A percentile compares a stretch with the other conserved stretches of the same genome.
Evolutionary conservation across 1,140 invertebrate species (phyloP).

Genomic region (Brachionus koreanus): DNA sequence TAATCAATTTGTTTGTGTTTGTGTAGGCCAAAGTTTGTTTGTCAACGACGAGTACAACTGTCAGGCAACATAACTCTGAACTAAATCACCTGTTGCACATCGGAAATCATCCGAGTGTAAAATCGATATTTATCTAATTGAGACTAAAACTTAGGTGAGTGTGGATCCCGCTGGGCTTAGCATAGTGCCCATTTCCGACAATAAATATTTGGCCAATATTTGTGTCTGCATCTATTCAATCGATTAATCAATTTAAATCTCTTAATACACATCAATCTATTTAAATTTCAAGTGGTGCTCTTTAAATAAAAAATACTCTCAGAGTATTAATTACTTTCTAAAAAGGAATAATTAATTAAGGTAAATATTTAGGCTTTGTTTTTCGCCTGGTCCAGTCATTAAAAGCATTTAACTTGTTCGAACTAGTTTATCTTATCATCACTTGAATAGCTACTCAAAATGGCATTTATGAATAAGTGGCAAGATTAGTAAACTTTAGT

Average conservation of each 20-base stretch:
- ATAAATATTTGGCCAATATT: not conserved
- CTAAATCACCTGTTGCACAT: not conserved
- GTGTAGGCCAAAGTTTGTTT: not conserved
- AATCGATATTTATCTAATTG: slow-evolving; percentile 9
- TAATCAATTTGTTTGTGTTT: not conserved
- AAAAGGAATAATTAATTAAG: slow-evolving; percentile 31
- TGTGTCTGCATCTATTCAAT: not conserved
- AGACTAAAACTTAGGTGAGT: not conserved
- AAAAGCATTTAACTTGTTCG: not conserved
- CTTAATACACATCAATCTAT: slow-evolving; percentile 9
- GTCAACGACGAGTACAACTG: not conserved
- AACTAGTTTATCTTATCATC: slow-evolving; percentile 22
- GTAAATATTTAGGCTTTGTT: slow-evolving; percentile 8
- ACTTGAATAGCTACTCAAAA: not conserved
- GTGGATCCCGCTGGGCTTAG: not conserved
- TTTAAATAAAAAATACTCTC: not conserved
- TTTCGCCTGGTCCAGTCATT: not conserved
- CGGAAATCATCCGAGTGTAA: not conserved
- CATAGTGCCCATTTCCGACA: not conserved
- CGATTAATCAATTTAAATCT: not conserved
- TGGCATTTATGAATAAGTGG: not conserved
- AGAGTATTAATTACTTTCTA: slow-evolving; percentile 26
- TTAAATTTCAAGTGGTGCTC: slow-evolving; percentile 22
- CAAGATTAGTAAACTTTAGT: not conserved
- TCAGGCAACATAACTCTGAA: not conserved